A percentile compares a stretch with the other conserved stretches of the same genome.
phyloP scores from a whole-genome alignment of 2,113 vertebrate genomes.

The Ptychochromis oligacanthus region DNA sequence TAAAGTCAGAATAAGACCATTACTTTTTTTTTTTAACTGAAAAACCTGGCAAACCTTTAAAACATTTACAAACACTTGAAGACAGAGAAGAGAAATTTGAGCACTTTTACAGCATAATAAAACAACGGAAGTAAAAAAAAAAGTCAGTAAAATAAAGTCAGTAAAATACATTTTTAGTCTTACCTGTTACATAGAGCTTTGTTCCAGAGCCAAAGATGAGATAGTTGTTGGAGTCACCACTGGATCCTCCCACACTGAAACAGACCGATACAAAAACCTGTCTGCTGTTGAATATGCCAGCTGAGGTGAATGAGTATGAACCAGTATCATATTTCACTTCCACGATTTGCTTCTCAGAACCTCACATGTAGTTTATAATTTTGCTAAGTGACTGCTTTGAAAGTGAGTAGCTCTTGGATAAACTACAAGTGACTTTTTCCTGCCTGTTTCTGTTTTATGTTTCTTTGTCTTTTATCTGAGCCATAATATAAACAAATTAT shows the following conservation, averaged over 20 bases:
- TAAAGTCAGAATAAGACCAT: accelerated
- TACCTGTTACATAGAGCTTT: not conserved
- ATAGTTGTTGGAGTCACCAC: accelerated
- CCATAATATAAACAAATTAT: no score
- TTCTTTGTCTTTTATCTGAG: not conserved
- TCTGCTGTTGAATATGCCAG: not conserved
- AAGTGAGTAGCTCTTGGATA: not conserved
- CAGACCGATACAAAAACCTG: slow-evolving; percentile 14
- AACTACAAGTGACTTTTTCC: not conserved
- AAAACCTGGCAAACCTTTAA: not conserved
- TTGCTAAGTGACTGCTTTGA: no score
- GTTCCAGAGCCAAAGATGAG: slow-evolving; percentile 17
- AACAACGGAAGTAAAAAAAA: not conserved
- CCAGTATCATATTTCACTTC: not conserved
- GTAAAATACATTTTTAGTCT: not conserved
- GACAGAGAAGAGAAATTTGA: not conserved
- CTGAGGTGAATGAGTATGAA: not conserved
- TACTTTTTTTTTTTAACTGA: accelerated
- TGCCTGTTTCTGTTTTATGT: not conserved
- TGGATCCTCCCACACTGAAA: not conserved
- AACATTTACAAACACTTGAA: not conserved
- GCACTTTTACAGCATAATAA: not conserved
- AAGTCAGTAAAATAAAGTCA: not conserved
- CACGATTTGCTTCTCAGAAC: not conserved
- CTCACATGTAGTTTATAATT: accelerated